phyloP scores from a whole-genome alignment of 2,113 vertebrate genomes.

The Cheirogaleus medius region DNA sequence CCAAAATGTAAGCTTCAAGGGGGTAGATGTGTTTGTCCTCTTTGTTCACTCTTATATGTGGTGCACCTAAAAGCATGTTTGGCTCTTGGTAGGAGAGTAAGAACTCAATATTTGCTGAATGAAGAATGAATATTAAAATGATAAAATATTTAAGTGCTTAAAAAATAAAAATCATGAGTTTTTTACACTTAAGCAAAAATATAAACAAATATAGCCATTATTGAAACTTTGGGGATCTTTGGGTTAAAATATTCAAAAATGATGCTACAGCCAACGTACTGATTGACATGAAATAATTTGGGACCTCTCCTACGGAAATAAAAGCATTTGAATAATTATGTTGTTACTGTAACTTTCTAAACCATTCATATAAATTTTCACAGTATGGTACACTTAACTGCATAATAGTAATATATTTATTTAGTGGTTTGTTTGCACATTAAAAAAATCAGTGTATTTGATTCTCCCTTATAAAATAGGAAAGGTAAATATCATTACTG shows the following conservation, averaged over 20 bases:
- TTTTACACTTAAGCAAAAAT: background rate
- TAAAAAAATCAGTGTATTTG: background rate
- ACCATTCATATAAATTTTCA: background rate
- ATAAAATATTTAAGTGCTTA: background rate
- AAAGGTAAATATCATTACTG: background rate
- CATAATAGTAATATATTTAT: background rate
- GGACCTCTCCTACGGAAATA: background rate
- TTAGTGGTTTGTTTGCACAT: background rate
- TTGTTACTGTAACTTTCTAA: background rate
- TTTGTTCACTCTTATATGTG: background rate
- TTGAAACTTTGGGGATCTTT: background rate
- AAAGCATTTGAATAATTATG: background rate
- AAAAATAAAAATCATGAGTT: background rate
- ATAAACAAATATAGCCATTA: background rate
- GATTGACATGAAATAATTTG: background rate
- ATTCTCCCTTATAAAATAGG: background rate
- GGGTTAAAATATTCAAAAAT: background rate
- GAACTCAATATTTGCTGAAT: background rate
- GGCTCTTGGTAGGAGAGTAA: rapidly evolving
- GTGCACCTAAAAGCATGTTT: background rate
- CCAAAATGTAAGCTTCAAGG: background rate
- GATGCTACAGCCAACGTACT: background rate
- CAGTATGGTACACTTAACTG: background rate
- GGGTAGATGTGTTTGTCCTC: background rate
- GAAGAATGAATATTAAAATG: background rate